Conservation (phyloP, 1,140 invertebrate genomes). For the Drosophila sechellia region DNA sequence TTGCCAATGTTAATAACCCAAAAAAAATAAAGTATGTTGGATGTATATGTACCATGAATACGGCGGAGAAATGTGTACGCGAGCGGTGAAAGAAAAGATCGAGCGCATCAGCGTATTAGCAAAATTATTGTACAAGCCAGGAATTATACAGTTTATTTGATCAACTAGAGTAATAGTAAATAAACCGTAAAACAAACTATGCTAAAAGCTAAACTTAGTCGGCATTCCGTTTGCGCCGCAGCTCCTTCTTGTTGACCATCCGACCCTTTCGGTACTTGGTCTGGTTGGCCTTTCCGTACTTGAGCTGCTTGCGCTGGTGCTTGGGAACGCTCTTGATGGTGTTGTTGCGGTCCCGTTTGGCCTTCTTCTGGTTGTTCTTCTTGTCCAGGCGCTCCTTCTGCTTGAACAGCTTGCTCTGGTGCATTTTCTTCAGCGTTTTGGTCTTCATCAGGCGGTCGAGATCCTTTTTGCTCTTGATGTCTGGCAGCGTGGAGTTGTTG, state of each 20-base stretch:
- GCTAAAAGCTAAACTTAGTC: slow-evolving; percentile 47
- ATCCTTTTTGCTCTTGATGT: slow-evolving; percentile 86
- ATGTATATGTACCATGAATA: slow-evolving; percentile 47
- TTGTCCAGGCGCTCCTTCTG: slow-evolving; percentile 89
- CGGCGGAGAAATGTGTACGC: slow-evolving; percentile 43
- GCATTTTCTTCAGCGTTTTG: slow-evolving; percentile 88
- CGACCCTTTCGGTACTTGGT: slow-evolving; percentile 68
- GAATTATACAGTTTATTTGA: slow-evolving; percentile 68
- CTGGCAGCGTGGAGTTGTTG: slow-evolving; percentile 3
- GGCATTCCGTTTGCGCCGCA: slow-evolving; percentile 60
- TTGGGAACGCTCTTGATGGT: slow-evolving; percentile 76
- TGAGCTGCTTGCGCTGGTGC: slow-evolving; percentile 66
- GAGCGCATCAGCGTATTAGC: slow-evolving; percentile 54
- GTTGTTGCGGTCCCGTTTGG: slow-evolving; percentile 76
- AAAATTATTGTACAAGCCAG: slow-evolving; percentile 66
- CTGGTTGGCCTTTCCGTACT: slow-evolving; percentile 49
- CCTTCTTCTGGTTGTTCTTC: slow-evolving; percentile 87
- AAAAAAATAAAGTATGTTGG: slow-evolving; percentile 58
- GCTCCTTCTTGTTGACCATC: slow-evolving; percentile 61
- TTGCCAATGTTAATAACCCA: slow-evolving; percentile 37
- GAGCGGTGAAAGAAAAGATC: slow-evolving; percentile 20
- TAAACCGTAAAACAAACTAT: slow-evolving; percentile 62
- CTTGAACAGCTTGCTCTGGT: slow-evolving; percentile 91
- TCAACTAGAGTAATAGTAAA: slow-evolving; percentile 75
- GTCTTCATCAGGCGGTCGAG: slow-evolving; percentile 88